A percentile compares a stretch with the other conserved stretches of the same genome.
phyloP scores from a whole-genome alignment of 2,888 invertebrate species.

The Drosophila buzzatii region DNA sequence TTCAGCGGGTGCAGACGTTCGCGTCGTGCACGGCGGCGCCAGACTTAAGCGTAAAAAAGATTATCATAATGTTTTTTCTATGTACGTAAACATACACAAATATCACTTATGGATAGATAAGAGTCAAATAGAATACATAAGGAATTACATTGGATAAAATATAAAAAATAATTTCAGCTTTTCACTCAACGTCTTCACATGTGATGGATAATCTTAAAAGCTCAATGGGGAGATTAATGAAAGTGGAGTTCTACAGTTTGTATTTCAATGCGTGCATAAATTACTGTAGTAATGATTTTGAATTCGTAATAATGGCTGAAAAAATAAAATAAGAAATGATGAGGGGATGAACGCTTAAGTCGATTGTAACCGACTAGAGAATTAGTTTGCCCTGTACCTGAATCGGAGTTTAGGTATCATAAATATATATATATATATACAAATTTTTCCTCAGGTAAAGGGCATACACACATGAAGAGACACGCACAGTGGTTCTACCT shows the following conservation, averaged over 20 bases:
- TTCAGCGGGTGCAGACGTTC: neutral
- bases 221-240: neutral
- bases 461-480: slow-evolving; percentile 1
- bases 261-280: neutral
- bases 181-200: neutral
- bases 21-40: slow-evolving; percentile 25
- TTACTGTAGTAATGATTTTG: neutral
- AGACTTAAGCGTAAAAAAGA: slow-evolving; percentile 9
- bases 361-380: slow-evolving; percentile 18
- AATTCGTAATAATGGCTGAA: neutral
- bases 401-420: neutral
- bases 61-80: slow-evolving; percentile 10
- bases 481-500: slow-evolving; percentile 13
- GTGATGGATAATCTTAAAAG: neutral
- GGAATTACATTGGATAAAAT: neutral
- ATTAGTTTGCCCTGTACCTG: slow-evolving; percentile 25
- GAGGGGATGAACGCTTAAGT: slow-evolving; percentile 16
- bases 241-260: neutral
- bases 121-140: slow-evolving; percentile 1
- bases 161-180: slow-evolving; percentile 25
- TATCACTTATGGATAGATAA: slow-evolving; percentile 24
- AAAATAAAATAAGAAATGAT: slow-evolving; percentile 6
- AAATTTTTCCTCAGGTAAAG: slow-evolving; percentile 18
- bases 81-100: slow-evolving; percentile 30
- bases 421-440: slow-evolving; percentile 1